A percentile compares a stretch with the other conserved stretches of the same genome.
Conservation (phyloP, 2,888 invertebrate genomes). For the Eupsilia transversa region DNA sequence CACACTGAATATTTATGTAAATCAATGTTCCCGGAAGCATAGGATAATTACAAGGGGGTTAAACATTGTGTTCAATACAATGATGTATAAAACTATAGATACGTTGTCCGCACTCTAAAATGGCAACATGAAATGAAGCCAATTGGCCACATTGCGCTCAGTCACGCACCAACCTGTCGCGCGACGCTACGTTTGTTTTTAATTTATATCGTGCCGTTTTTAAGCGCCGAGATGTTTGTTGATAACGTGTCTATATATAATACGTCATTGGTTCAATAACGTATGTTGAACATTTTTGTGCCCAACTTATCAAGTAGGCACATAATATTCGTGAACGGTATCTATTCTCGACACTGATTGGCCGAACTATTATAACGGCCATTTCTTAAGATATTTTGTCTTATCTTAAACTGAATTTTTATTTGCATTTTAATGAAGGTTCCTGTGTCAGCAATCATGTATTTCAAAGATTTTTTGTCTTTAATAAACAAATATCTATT, state of each 20-base stretch:
- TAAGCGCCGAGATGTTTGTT: too few relatives aligned
- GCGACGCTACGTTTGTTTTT: too few relatives aligned
- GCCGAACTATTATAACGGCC: slow-evolving; percentile 52
- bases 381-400: slow-evolving; percentile 48
- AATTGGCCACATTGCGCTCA: too few relatives aligned
- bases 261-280: slow-evolving; percentile 49
- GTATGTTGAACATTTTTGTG: slow-evolving; percentile 36
- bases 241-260: too few relatives aligned
- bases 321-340: slow-evolving; percentile 40
- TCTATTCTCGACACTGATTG: slow-evolving; percentile 56
- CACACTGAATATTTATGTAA: slow-evolving; percentile 60
- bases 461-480: slow-evolving; percentile 11
- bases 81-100: too few relatives aligned
- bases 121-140: too few relatives aligned
- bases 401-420: slow-evolving; percentile 41
- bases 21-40: slow-evolving; percentile 44
- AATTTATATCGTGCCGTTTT: too few relatives aligned
- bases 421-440: neutral
- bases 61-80: slow-evolving; percentile 51
- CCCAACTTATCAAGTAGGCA: slow-evolving; percentile 30
- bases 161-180: too few relatives aligned
- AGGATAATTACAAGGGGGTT: slow-evolving; percentile 46
- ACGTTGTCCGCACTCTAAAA: too few relatives aligned
- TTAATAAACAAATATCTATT: slow-evolving; percentile 28
- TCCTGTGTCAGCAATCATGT: neutral